These are phyloP conservation scores for Brachionus calyciflorus DNA, from an alignment of 1,140 invertebrate species.

Conservation along the genomic window DNA sequence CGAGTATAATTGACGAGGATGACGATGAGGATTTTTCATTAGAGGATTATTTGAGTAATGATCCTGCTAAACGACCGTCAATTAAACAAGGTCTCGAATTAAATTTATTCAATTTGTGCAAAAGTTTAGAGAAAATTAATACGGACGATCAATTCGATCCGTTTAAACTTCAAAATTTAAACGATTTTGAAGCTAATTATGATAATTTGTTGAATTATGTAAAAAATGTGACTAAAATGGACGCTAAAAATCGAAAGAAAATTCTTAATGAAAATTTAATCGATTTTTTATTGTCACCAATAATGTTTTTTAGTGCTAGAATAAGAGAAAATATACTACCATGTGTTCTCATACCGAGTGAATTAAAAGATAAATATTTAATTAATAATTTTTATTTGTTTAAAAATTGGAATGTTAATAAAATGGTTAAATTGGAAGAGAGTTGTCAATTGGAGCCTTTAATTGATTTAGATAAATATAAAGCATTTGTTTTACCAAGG, in stretches of 20 bases:
- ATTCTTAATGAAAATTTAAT: conserved; percentile 33
- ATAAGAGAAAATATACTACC: not conserved
- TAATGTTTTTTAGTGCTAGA: conserved; percentile 27
- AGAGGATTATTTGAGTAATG: conserved; percentile 1
- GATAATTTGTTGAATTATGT: not conserved
- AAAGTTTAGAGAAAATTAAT: not conserved
- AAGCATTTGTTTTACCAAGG: conserved; percentile 37
- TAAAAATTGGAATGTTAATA: conserved; percentile 31
- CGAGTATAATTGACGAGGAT: conserved; percentile 18
- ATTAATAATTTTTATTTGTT: conserved; percentile 19
- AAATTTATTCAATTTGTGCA: conserved; percentile 6
- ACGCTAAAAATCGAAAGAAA: not conserved
- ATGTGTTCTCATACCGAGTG: not conserved
- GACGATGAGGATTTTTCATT: conserved; percentile 26
- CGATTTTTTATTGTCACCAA: conserved; percentile 32
- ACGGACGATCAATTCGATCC: not conserved
- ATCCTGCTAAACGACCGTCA: not conserved
- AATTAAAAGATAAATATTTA: not conserved
- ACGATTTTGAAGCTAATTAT: not conserved
- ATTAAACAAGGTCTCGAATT: not conserved
- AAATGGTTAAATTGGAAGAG: not conserved
- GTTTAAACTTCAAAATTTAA: conserved; percentile 18
- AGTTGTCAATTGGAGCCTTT: not conserved
- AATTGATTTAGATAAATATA: conserved; percentile 27
- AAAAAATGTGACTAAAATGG: not conserved